These are phyloP conservation scores for Marmota monax DNA, from an alignment of 2,113 vertebrate genomes.

Conservation along the genomic window DNA sequence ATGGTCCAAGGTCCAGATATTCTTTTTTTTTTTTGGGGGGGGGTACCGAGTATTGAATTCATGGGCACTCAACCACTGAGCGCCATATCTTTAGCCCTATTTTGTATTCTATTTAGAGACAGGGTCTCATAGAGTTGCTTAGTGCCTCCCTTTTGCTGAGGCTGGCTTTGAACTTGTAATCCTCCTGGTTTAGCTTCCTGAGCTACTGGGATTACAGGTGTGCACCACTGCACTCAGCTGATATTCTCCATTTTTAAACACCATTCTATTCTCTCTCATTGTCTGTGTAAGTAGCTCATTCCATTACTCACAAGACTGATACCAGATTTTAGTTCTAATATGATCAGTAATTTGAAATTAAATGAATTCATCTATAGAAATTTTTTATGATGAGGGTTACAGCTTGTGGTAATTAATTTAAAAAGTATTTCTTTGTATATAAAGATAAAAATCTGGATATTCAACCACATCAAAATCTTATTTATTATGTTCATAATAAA, in stretches of 20 bases:
- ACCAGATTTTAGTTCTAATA: neutral
- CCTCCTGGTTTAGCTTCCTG: too few species aligned
- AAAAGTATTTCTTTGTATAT: neutral
- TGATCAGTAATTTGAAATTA: neutral
- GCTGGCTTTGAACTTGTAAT: too few species aligned
- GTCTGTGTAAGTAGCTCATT: neutral
- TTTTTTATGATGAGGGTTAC: neutral
- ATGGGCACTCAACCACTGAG: too few species aligned
- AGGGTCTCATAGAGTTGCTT: too few species aligned
- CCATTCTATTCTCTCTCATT: neutral
- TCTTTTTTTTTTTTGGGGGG: neutral
- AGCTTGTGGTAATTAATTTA: neutral
- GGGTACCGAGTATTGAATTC: too few species aligned
- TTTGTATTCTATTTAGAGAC: too few species aligned
- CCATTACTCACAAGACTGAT: neutral
- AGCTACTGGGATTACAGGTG: too few species aligned
- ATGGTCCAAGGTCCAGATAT: neutral
- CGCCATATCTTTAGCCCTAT: too few species aligned
- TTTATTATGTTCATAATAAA: neutral
- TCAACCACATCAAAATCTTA: neutral
- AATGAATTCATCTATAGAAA: neutral
- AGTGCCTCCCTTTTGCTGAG: too few species aligned
- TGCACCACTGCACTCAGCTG: neutral
- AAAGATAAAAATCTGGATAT: neutral
- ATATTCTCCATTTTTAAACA: neutral